Percentiles rank a stretch among this genome's conserved stretches.
Evolutionary conservation across 2,113 vertebrate genomes (phyloP).

Genomic region (Labeo rohita): DNA sequence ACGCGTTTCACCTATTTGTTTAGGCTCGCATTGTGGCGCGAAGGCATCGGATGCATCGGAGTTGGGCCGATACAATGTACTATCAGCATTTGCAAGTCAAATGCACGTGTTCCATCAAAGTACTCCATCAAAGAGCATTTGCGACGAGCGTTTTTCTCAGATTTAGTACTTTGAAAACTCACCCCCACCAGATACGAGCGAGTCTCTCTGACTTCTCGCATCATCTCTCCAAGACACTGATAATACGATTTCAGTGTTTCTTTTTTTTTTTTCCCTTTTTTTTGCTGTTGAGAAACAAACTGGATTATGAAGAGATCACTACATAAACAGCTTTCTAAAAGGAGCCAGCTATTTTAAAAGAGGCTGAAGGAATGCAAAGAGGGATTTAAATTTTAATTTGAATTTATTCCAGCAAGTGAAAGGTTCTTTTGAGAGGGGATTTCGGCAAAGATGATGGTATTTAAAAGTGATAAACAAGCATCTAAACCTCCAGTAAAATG

Average conservation of each 20-base stretch:
- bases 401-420: slow-evolving; percentile 89
- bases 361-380: slow-evolving; percentile 87
- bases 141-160: slow-evolving; percentile 61
- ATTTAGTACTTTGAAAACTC: slow-evolving; percentile 79
- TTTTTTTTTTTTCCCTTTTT: slow-evolving; percentile 46
- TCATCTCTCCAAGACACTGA: slow-evolving; percentile 85
- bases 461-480: slow-evolving; percentile 89
- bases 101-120: slow-evolving; percentile 66
- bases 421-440: slow-evolving; percentile 88
- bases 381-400: slow-evolving; percentile 89
- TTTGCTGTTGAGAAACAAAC: slow-evolving; percentile 87
- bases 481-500: slow-evolving; percentile 83
- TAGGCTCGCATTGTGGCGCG: slow-evolving; percentile 60
- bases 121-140: slow-evolving; percentile 72
- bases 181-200: slow-evolving; percentile 72
- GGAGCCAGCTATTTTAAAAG: slow-evolving; percentile 87
- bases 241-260: slow-evolving; percentile 83
- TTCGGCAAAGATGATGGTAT: slow-evolving; percentile 86
- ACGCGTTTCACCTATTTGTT: slow-evolving; percentile 50
- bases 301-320: slow-evolving; percentile 88
- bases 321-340: slow-evolving; percentile 89
- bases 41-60: slow-evolving; percentile 65
- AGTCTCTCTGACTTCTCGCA: slow-evolving; percentile 82
- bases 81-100: slow-evolving; percentile 77
- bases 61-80: slow-evolving; percentile 64